Percentiles rank a stretch among this genome's conserved stretches.
Evolutionary conservation across 2,113 vertebrate species (phyloP).

Genomic region (Laticauda colubrina): DNA sequence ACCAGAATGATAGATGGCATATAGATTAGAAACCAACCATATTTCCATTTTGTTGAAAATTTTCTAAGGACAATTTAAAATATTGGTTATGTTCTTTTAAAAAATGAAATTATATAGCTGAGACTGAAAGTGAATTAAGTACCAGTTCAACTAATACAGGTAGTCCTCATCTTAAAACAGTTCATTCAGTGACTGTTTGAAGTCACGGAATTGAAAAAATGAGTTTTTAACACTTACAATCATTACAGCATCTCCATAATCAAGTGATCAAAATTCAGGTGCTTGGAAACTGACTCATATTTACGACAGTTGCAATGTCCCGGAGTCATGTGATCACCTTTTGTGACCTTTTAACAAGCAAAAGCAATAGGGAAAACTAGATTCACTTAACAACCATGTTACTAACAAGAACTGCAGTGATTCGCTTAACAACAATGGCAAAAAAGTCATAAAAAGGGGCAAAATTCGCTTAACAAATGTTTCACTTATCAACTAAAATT

Average conservation of each 20-base stretch:
- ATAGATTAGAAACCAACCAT: not conserved
- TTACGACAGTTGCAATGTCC: not conserved
- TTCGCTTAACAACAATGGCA: no score
- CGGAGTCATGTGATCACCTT: not conserved
- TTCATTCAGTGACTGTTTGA: no score
- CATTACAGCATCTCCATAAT: not conserved
- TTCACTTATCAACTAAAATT: not conserved
- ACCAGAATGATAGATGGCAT: not conserved
- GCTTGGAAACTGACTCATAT: not conserved
- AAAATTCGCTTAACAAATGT: not conserved
- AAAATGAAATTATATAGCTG: not conserved
- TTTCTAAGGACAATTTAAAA: not conserved
- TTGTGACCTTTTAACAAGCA: not conserved
- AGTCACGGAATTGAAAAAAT: not conserved
- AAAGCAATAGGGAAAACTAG: not conserved
- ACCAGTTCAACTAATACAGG: not conserved
- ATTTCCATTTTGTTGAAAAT: not conserved
- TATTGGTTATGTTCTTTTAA: not conserved
- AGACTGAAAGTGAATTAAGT: not conserved
- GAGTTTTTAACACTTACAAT: not conserved
- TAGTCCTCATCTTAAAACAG: no score
- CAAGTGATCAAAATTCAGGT: not conserved
- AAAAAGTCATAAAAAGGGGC: not conserved
- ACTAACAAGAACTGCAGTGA: not conserved
- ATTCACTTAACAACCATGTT: not conserved